Evolutionary conservation across 2,888 invertebrate species (phyloP).

Genomic region (Cerastoderma edule): DNA sequence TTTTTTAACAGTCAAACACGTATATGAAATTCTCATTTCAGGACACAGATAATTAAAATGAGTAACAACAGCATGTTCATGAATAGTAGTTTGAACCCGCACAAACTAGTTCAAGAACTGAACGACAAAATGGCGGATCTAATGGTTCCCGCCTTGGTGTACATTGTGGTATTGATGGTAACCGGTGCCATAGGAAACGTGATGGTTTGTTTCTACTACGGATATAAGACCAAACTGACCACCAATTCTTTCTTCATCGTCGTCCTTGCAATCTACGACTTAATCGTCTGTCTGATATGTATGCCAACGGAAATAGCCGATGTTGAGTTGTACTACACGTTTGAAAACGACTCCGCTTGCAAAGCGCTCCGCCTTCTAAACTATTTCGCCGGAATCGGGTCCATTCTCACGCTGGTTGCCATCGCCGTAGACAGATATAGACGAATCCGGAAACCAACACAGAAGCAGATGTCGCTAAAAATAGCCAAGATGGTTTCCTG

Average conservation of each 20-base stretch:
- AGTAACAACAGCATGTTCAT: too few species aligned
- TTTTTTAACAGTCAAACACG: too few species aligned
- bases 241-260: slow-evolving; percentile 69
- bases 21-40: too few species aligned
- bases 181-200: slow-evolving; percentile 69
- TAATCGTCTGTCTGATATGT: slow-evolving; percentile 64
- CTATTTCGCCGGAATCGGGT: slow-evolving; percentile 63
- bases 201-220: slow-evolving; percentile 68
- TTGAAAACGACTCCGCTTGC: slow-evolving; percentile 63
- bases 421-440: slow-evolving; percentile 71
- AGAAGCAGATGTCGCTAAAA: slow-evolving; percentile 61
- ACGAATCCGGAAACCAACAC: slow-evolving; percentile 69
- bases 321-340: slow-evolving; percentile 66
- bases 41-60: too few species aligned
- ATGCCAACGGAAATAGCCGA: slow-evolving; percentile 74
- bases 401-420: slow-evolving; percentile 65
- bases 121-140: slow-evolving; percentile 63
- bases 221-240: slow-evolving; percentile 63
- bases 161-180: slow-evolving; percentile 64
- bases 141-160: slow-evolving; percentile 66
- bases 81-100: not conserved
- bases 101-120: slow-evolving; percentile 38
- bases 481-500: slow-evolving; percentile 54
- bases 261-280: slow-evolving; percentile 67
- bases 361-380: slow-evolving; percentile 67